phyloP scores from a whole-genome alignment of 2,113 vertebrate species.

The Pipra filicauda region DNA sequence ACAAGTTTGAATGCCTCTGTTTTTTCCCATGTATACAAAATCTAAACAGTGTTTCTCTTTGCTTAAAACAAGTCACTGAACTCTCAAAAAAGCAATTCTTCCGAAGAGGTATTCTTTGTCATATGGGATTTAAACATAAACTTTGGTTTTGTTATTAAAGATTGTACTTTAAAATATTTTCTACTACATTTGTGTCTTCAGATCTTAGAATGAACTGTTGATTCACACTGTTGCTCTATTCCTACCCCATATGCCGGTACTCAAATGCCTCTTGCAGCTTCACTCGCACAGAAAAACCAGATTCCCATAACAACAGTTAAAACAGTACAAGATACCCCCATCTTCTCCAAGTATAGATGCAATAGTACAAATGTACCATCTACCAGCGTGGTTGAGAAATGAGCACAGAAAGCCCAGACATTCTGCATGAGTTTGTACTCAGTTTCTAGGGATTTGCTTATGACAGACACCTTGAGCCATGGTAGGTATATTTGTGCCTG shows the following conservation, averaged over 20 bases:
- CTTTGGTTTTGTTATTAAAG: background rate
- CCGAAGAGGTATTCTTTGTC: background rate
- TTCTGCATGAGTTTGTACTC: background rate
- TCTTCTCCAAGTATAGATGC: background rate
- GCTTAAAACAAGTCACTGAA: background rate
- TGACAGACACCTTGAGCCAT: background rate
- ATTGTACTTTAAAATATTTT: background rate
- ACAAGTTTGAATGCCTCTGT: background rate
- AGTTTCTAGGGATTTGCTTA: background rate
- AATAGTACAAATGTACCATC: background rate
- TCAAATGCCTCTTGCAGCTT: background rate
- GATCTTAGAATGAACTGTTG: background rate
- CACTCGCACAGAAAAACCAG: background rate
- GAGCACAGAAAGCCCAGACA: background rate
- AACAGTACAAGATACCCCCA: background rate
- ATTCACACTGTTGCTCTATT: background rate
- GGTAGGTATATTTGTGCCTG: background rate
- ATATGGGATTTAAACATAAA: background rate
- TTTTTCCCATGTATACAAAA: background rate
- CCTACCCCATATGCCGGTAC: background rate
- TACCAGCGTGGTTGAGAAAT: background rate
- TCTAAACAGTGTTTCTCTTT: background rate
- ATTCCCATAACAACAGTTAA: background rate
- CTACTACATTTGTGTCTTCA: background rate
- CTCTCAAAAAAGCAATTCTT: background rate